phyloP scores from a whole-genome alignment of 2,113 vertebrate genomes.

The Theristicus caerulescens region DNA sequence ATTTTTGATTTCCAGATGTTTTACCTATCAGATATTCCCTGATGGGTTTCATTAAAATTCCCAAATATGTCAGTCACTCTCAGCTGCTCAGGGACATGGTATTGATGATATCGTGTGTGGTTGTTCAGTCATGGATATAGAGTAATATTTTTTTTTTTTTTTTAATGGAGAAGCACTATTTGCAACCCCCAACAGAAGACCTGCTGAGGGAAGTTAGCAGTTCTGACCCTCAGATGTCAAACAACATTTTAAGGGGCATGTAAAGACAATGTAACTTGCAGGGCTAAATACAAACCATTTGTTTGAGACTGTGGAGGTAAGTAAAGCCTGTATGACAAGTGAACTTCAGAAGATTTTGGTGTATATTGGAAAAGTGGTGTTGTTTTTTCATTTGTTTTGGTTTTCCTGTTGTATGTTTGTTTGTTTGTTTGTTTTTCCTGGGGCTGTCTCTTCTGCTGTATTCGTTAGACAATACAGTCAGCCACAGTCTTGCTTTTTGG shows the following conservation, averaged over 20 bases:
- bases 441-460: not conserved
- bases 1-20: constrained; percentile 66
- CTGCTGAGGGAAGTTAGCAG: not conserved
- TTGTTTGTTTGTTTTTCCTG: not conserved
- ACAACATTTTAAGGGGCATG: not conserved
- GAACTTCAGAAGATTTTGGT: not conserved
- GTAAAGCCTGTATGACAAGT: not conserved
- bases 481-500: not conserved
- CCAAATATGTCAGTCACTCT: constrained; percentile 37
- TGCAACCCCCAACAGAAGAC: not conserved
- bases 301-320: not conserved
- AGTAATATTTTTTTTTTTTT: not conserved
- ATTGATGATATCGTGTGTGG: not conserved
- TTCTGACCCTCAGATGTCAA: not conserved
- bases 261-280: not conserved
- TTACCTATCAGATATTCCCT: constrained; percentile 48
- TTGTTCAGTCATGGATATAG: constrained; percentile 18
- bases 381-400: not conserved
- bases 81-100: constrained; percentile 10
- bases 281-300: not conserved
- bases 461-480: not conserved
- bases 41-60: constrained; percentile 59
- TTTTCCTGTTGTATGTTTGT: not conserved
- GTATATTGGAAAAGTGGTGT: not conserved
- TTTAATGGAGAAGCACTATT: not conserved